Percentiles rank a stretch among this genome's conserved stretches.
These are phyloP conservation scores for Cliona cf. orientalis DNA, from an alignment of 37 sponge, comb jelly and placozoan genomes.

Conservation along the genomic window DNA sequence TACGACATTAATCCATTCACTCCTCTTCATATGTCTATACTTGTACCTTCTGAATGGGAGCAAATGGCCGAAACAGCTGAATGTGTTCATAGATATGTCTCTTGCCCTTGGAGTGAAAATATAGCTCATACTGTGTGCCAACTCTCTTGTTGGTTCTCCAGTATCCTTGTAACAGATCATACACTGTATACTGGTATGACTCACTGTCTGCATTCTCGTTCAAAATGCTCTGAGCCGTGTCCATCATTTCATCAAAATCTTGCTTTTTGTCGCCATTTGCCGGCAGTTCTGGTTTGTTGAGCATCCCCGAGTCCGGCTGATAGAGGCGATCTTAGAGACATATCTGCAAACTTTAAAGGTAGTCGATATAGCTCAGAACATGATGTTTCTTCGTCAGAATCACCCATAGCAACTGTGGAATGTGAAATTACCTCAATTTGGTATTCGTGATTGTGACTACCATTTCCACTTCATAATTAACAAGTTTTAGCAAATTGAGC, in stretches of 20 bases:
- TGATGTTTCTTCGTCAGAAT: too few species aligned
- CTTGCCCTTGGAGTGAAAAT: constrained; percentile 17
- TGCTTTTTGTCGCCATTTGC: constrained; percentile 49
- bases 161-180: constrained; percentile 54
- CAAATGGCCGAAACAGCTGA: constrained; percentile 69
- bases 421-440: too few species aligned
- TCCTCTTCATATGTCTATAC: constrained; percentile 43
- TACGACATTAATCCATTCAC: constrained; percentile 78
- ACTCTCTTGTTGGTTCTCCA: constrained; percentile 30
- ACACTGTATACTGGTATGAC: constrained; percentile 4
- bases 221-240: constrained; percentile 42
- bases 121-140: constrained; percentile 74
- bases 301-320: constrained; percentile 60
- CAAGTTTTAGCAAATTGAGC: too few species aligned
- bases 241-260: constrained; percentile 51
- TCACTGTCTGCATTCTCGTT: constrained; percentile 15
- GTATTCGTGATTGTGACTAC: too few species aligned
- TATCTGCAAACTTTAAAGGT: too few species aligned
- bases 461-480: too few species aligned
- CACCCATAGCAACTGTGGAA: too few species aligned
- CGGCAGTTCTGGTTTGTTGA: constrained; percentile 65
- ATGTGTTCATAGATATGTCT: constrained; percentile 53
- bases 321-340: constrained; percentile 65
- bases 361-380: too few species aligned
- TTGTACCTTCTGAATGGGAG: constrained; percentile 53